Base-by-base conservation (phyloP, 2,888 invertebrate species). In the Baronia brevicornis region DNA sequence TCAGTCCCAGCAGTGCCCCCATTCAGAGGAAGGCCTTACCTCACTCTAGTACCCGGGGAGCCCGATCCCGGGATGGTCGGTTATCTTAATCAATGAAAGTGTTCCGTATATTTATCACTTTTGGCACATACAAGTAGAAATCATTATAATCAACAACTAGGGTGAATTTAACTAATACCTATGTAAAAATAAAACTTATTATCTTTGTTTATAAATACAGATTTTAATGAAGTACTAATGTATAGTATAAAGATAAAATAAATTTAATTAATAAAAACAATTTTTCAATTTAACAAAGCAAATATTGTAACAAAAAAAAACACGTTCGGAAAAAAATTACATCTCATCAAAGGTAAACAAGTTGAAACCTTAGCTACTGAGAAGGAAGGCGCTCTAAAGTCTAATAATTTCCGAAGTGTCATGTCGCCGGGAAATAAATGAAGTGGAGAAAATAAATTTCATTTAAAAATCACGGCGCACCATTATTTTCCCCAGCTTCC, bases 381-480 rank as follows among this genome's bases (percentile, higher is more conserved):
- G 60, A 58, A 48, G 51, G 49, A 63, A 64, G 51, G 67, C 64
- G 63, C 57, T 58, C 56, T 56, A 56, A 69, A 72, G 72, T 73
- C 68, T 77, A 71, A 79, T 78, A 77, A 79, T 80, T 80, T 77
- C 77, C 73, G 65, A 75, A 74, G 78, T 75, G 82, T 80, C 80
- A 79, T 78, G 80, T 79, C 70, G 67, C 67, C 64, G 58, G 55
- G 69, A 71, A 79, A 79, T 78, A 80, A 80, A 80, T 82, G 82
- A 80, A 80, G 69, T 75, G 79, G 53, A 77, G 78, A 74, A 78
- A 79, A 78, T 79, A 77, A 79, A 80, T 80, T 80, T 75, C 74
- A 75, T 82, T 79, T 79, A 82, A 82, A 82, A 82, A 82, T 80
- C 80, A 78, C 75, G 75, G 70, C 69, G 54, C 56, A 71, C 79